A percentile compares a stretch with the other conserved stretches of the same genome.
These are phyloP conservation scores for Agapostemon virescens DNA, from an alignment of 2,888 invertebrate species.

Conservation along the genomic window DNA sequence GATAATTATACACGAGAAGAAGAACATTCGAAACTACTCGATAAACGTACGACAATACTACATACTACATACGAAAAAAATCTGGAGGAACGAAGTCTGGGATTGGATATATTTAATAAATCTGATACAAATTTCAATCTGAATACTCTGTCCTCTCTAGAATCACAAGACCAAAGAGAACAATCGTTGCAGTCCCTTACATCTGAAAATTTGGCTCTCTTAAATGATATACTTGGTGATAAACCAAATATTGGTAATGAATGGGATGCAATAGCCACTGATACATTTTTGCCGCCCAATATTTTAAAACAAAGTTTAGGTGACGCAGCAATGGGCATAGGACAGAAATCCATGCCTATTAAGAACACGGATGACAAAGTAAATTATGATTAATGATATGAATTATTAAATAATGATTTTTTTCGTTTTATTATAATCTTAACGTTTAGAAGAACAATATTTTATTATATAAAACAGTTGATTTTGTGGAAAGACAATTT, in stretches of 20 bases:
- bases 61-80: too few species aligned
- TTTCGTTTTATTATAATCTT: slow-evolving; percentile 10
- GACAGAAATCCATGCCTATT: slow-evolving; percentile 52
- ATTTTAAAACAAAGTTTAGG: slow-evolving; percentile 78
- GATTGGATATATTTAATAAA: slow-evolving; percentile 71
- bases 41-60: too few species aligned
- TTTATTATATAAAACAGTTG: slow-evolving; percentile 27
- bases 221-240: slow-evolving; percentile 73
- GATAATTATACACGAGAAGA: slow-evolving; percentile 35
- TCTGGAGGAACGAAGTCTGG: slow-evolving; percentile 67
- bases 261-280: slow-evolving; percentile 72
- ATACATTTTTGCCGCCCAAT: slow-evolving; percentile 76
- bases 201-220: slow-evolving; percentile 73
- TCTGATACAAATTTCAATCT: slow-evolving; percentile 65
- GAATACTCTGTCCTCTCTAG: slow-evolving; percentile 56
- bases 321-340: slow-evolving; percentile 69
- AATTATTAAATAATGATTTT: not conserved
- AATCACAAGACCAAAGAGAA: slow-evolving; percentile 46
- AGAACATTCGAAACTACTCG: slow-evolving; percentile 57
- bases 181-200: slow-evolving; percentile 71
- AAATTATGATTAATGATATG: slow-evolving; percentile 42
- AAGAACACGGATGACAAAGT: slow-evolving; percentile 62
- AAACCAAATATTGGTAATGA: slow-evolving; percentile 61
- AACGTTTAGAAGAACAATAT: slow-evolving; percentile 3
- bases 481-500: slow-evolving; percentile 23